Percentiles rank a stretch among this genome's conserved stretches.
These are phyloP conservation scores for Arctopsyche grandis DNA, from an alignment of 1,140 invertebrate species.

Conservation along the genomic window DNA sequence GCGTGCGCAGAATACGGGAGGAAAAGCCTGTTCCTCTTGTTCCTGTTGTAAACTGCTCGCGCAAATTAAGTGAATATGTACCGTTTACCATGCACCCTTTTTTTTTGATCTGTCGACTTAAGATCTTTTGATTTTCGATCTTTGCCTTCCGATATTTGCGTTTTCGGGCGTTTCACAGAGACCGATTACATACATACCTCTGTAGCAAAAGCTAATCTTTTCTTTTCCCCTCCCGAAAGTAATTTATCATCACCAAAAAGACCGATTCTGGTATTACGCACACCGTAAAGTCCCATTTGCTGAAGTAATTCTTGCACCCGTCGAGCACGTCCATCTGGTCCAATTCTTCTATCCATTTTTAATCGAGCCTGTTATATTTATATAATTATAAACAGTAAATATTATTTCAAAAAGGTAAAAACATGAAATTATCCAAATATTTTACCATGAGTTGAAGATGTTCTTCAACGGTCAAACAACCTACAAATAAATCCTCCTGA, in stretches of 20 bases:
- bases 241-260: conserved; percentile 77
- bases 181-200: too few relatives aligned
- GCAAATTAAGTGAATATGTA: too few relatives aligned
- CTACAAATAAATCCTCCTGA: conserved; percentile 92
- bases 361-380: conserved; percentile 74
- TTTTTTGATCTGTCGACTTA: too few relatives aligned
- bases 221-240: conserved; percentile 94
- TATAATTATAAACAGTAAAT: background rate
- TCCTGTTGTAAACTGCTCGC: too few relatives aligned
- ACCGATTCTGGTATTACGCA: conserved; percentile 77
- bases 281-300: conserved; percentile 78
- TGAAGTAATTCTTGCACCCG: conserved; percentile 77
- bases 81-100: too few relatives aligned
- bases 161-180: too few relatives aligned
- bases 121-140: too few relatives aligned
- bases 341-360: conserved; percentile 77
- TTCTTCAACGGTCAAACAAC: conserved; percentile 86
- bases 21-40: too few relatives aligned
- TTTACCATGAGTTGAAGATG: conserved; percentile 89
- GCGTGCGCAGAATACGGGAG: too few relatives aligned
- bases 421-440: background rate
- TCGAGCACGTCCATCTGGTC: conserved; percentile 67
- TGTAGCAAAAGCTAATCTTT: conserved; percentile 91
- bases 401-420: background rate
- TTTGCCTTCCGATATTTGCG: too few relatives aligned